These are phyloP conservation scores for Amiota mariae DNA, from an alignment of 2,888 invertebrate species.

Conservation along the genomic window DNA sequence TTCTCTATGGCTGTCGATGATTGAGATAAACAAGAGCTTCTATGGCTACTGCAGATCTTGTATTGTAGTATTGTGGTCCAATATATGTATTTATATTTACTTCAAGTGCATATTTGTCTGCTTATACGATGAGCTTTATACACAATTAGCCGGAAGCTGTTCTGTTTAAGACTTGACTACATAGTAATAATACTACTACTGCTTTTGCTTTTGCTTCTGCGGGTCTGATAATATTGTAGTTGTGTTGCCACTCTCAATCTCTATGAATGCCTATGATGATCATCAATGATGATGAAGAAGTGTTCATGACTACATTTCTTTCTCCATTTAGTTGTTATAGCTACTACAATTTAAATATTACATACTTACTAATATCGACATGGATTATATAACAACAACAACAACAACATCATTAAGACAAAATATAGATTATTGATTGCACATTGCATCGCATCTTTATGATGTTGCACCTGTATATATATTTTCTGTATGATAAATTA, in stretches of 20 bases:
- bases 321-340: neutral
- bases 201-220: too few species aligned
- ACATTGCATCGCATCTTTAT: neutral
- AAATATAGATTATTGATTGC: neutral
- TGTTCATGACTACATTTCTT: too few species aligned
- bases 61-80: too few species aligned
- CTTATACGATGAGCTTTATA: neutral
- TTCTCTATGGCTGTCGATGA: slow-evolving; percentile 53
- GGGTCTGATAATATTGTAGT: slow-evolving; percentile 28
- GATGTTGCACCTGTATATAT: neutral
- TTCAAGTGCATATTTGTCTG: too few species aligned
- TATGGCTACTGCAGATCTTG: slow-evolving; percentile 12
- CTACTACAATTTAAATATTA: slow-evolving; percentile 16
- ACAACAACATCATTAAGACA: too few species aligned
- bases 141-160: slow-evolving; percentile 60
- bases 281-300: too few species aligned
- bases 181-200: neutral
- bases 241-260: neutral
- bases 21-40: slow-evolving; percentile 60
- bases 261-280: too few species aligned
- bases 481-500: slow-evolving; percentile 1
- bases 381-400: neutral
- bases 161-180: slow-evolving; percentile 49
- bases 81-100: too few species aligned
- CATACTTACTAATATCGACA: neutral